Conservation (phyloP, 1,140 invertebrate species). For the Lucilia sericata region DNA sequence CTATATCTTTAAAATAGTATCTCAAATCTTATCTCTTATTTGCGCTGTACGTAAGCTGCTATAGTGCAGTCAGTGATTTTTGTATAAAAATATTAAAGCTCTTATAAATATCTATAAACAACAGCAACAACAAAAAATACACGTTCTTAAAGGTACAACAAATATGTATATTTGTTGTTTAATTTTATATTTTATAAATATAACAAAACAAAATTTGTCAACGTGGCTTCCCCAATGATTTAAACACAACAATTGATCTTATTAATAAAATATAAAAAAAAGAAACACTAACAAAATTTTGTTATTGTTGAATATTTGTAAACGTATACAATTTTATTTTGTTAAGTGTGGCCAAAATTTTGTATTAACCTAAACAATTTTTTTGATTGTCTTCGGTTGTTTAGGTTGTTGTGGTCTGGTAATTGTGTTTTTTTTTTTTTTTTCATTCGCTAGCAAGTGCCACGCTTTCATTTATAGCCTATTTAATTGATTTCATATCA, state of each 20-base stretch:
- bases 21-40: neutral
- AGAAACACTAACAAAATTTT: neutral
- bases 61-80: neutral
- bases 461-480: neutral
- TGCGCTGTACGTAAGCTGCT: neutral
- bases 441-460: neutral
- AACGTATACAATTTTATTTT: neutral
- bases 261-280: neutral
- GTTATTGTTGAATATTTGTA: neutral
- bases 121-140: neutral
- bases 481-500: neutral
- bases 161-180: too few relatives aligned
- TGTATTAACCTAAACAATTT: neutral
- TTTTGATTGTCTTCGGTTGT: too few relatives aligned
- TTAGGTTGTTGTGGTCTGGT: neutral
- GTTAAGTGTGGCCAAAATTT: neutral
- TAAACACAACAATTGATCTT: conserved; percentile 2
- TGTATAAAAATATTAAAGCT: neutral
- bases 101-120: neutral
- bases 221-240: neutral
- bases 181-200: neutral
- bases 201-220: neutral
- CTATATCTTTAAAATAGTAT: neutral
- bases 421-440: too few relatives aligned
- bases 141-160: neutral